These are phyloP conservation scores for Aplysina aerophoba DNA, from an alignment of 37 sponge, comb jelly and placozoan genomes.

Conservation along the genomic window DNA sequence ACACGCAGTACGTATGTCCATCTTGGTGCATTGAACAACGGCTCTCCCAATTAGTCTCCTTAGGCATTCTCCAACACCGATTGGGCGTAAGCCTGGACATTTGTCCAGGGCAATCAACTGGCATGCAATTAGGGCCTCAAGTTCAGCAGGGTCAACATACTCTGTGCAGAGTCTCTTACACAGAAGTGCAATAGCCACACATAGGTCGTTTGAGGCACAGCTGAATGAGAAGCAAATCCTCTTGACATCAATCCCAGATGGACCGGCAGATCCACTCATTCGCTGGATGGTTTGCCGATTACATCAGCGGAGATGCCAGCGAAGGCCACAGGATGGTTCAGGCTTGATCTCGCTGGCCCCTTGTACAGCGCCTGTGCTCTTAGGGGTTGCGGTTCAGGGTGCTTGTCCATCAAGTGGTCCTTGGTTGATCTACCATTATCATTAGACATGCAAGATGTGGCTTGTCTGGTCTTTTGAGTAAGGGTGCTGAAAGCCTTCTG, in stretches of 20 bases:
- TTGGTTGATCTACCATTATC: slow-evolving; percentile 4
- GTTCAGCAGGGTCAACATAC: slow-evolving; percentile 7
- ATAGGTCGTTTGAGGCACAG: not conserved
- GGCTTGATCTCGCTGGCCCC: not conserved
- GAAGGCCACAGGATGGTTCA: slow-evolving; percentile 10
- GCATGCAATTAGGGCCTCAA: slow-evolving; percentile 19
- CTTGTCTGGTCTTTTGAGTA: no score
- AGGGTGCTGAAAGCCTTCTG: no score
- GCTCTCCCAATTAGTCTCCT: slow-evolving; percentile 32
- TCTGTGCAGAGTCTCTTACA: slow-evolving; percentile 23
- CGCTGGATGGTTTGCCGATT: slow-evolving; percentile 12
- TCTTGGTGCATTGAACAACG: slow-evolving; percentile 21
- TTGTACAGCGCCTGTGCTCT: not conserved
- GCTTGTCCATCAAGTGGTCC: slow-evolving; percentile 11
- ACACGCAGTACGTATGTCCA: not conserved
- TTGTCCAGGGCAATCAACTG: slow-evolving; percentile 30
- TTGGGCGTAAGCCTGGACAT: slow-evolving; percentile 20
- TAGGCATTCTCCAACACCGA: slow-evolving; percentile 8
- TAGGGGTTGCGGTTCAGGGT: slow-evolving; percentile 11
- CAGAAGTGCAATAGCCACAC: not conserved
- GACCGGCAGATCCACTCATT: not conserved
- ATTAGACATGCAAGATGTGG: no score
- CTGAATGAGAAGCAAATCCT: slow-evolving; percentile 9
- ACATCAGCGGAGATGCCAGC: not conserved
- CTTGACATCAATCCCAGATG: no score